Conservation (phyloP, 2,113 vertebrate genomes). For the Cottus gobio region DNA sequence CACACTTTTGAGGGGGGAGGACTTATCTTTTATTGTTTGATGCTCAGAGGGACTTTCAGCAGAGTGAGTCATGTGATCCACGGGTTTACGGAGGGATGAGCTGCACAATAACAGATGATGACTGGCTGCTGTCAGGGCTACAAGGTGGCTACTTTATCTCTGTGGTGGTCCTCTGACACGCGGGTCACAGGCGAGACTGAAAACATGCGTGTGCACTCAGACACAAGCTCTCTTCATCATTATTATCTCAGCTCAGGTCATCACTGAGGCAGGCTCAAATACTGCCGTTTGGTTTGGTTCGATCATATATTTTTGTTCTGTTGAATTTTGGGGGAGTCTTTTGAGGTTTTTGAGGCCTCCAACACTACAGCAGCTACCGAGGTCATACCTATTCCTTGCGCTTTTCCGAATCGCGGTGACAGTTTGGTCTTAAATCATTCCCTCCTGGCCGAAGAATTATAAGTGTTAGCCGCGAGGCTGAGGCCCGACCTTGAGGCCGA, state of each 20-base stretch:
- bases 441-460: conserved; percentile 45
- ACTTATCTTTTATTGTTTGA: not conserved
- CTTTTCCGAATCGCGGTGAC: conserved; percentile 39
- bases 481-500: conserved; percentile 62
- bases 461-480: conserved; percentile 49
- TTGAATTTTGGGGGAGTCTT: not conserved
- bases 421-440: conserved; percentile 57
- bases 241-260: conserved; percentile 5
- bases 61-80: conserved; percentile 14
- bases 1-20: not conserved
- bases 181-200: conserved; percentile 25
- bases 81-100: conserved; percentile 1
- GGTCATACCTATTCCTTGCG: conserved; percentile 18
- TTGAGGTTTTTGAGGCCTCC: not conserved
- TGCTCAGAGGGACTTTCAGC: not conserved
- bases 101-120: conserved; percentile 41
- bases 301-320: not conserved
- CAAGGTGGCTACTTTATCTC: conserved; percentile 60
- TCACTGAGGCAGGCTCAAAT: too few species aligned
- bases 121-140: conserved; percentile 58
- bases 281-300: not conserved
- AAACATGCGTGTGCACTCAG: not conserved
- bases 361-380: not conserved
- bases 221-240: conserved; percentile 20
- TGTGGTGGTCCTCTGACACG: conserved; percentile 15